Evolutionary conservation across 2,888 invertebrate species (phyloP).

Genomic region (Latrodectus elegans): DNA sequence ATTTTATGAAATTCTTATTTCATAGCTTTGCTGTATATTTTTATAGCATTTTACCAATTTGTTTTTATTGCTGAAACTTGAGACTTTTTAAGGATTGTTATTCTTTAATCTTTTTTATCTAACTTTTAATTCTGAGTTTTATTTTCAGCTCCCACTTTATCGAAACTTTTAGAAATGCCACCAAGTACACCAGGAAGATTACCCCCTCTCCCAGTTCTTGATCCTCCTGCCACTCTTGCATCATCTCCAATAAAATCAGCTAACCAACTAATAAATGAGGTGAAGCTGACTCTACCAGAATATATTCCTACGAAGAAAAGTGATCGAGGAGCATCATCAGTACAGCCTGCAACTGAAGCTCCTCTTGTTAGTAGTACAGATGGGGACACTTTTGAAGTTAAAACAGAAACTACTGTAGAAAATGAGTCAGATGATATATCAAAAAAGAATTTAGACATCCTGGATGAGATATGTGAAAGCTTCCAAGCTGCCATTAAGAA

Average conservation of each 20-base stretch:
- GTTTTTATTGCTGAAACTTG: too few relatives aligned
- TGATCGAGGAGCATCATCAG: neutral
- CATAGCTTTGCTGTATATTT: too few relatives aligned
- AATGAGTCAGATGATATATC: constrained; percentile 1
- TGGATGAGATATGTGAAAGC: constrained; percentile 35
- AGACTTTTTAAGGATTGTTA: too few relatives aligned
- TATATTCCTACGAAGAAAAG: constrained; percentile 6
- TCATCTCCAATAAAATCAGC: neutral
- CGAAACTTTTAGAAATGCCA: constrained; percentile 69
- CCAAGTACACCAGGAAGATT: constrained; percentile 67
- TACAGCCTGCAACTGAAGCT: neutral
- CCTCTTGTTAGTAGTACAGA: neutral
- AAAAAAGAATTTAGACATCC: constrained; percentile 11
- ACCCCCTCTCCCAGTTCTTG: constrained; percentile 62
- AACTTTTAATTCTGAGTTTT: neutral
- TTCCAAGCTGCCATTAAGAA: constrained; percentile 47
- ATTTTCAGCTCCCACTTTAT: constrained; percentile 65
- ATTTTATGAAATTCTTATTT: too few relatives aligned
- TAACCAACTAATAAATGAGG: neutral
- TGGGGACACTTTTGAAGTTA: neutral
- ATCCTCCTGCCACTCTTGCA: constrained; percentile 5
- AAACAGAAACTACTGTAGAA: neutral
- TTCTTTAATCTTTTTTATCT: too few relatives aligned
- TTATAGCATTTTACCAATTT: too few relatives aligned
- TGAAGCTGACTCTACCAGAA: neutral